Evolutionary conservation across 2,113 vertebrate species (phyloP).

Genomic region (Etia nguti): DNA sequence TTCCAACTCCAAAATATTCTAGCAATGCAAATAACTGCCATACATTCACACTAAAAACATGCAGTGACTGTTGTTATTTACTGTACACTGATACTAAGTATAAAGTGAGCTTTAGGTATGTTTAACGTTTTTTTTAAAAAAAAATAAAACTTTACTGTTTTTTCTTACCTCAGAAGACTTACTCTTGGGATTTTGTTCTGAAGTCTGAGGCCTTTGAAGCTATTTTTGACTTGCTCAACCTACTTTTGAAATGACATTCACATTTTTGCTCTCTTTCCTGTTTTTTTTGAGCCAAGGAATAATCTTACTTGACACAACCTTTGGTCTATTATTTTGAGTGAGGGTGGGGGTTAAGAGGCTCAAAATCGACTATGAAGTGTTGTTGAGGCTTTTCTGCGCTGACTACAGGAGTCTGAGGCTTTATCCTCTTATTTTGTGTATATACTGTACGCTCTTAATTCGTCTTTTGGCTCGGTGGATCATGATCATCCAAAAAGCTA

Average conservation of each 20-base stretch:
- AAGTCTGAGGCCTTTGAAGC: slow-evolving; percentile 63
- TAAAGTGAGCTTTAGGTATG: slow-evolving; percentile 1
- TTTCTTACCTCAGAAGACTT: slow-evolving; percentile 44
- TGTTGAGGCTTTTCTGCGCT: not conserved
- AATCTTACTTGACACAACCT: slow-evolving; percentile 58
- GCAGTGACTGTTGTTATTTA: not conserved
- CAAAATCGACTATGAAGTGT: not conserved
- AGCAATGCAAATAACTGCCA: not conserved
- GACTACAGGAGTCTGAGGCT: not conserved
- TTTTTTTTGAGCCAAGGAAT: slow-evolving; percentile 24
- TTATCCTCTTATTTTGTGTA: not conserved
- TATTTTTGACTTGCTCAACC: slow-evolving; percentile 68
- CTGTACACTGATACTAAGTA: not conserved
- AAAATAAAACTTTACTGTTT: not conserved
- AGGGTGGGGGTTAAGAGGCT: not conserved
- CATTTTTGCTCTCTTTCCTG: slow-evolving; percentile 46
- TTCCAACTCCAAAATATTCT: not conserved
- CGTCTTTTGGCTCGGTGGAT: not conserved
- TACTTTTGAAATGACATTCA: slow-evolving; percentile 66
- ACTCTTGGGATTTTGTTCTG: slow-evolving; percentile 59
- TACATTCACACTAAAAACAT: not conserved
- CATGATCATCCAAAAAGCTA: not conserved
- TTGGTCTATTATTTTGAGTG: slow-evolving; percentile 34
- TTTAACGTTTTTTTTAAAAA: not conserved
- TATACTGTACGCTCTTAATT: not conserved